These are phyloP conservation scores for Donacobius atricapilla DNA, from an alignment of 2,113 vertebrate species.

Conservation along the genomic window DNA sequence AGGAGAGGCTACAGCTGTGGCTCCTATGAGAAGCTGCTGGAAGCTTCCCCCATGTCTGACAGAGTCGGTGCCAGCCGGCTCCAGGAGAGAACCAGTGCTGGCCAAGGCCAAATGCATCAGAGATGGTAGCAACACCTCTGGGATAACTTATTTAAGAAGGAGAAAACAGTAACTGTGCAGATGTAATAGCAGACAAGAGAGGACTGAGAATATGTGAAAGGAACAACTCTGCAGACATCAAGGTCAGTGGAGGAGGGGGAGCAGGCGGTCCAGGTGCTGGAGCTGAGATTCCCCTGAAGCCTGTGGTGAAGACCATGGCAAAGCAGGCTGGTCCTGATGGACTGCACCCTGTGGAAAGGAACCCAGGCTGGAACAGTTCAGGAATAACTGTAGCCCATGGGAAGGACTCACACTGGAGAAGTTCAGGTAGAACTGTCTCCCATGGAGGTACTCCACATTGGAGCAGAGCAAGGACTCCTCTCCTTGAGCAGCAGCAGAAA, in stretches of 20 bases:
- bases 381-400: background rate
- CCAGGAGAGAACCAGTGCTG: background rate
- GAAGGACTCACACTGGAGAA: background rate
- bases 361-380: background rate
- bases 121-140: background rate
- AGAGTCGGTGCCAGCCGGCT: accelerated
- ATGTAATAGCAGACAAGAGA: background rate
- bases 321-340: background rate
- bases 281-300: background rate
- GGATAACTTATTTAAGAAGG: background rate
- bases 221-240: background rate
- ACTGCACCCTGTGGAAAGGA: background rate
- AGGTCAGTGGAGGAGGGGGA: background rate
- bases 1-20: background rate
- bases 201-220: background rate
- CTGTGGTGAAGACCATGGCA: background rate
- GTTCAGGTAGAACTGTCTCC: background rate
- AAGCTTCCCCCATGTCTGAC: accelerated
- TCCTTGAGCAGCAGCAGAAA: background rate
- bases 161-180: background rate
- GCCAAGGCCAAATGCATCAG: background rate
- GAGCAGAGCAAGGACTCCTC: background rate
- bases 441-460: accelerated
- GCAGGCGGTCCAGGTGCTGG: background rate
- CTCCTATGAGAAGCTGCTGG: background rate